Base-by-base conservation (phyloP, 2,888 invertebrate genomes). In the Sinohyriopsis cumingii region DNA sequence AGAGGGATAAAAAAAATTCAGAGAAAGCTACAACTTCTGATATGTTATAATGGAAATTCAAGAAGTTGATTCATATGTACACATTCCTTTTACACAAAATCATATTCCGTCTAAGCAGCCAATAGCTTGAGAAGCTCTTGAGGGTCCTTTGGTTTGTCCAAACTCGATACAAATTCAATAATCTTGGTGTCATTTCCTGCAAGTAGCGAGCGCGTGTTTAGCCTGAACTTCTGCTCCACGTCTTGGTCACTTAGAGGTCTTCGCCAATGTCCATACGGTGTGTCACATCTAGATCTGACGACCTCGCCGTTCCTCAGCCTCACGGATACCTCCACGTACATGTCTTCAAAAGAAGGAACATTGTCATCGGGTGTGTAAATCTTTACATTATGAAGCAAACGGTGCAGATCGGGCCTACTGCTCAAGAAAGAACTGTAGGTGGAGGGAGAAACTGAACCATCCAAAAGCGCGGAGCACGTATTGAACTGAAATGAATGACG, bases 401-500 rank as follows among this genome's bases (percentile, higher is more conserved):
- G 61, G 20, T 65, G 60, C 9, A 84, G 73, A 25, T 70, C 63
- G 3, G 68, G 57, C n/a, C 82, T 70, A 24, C 65, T 53, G 33
- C 77, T 62, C 53, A 66, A 55, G 55, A 71, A 64, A 55, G 69
- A 67, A 63, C 73, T 60, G 55, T 73, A 69, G 28, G 81, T 78
- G 45, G 77, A 76, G 7, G 80, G 76, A 25, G 75, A 71, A 6
- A 84, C 78, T 18, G 68, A 68, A 15, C 83, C 84, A 61, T 84
- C 84, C n/a, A 84, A 67, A 22, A 84, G 64, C 12, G 82, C 81
- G 4, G 81, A 76, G 59, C 82, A 79, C 33, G 78, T 75, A 55
- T 78, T 83, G 66, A 84, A 84, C 74, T 84, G 84, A 65, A 84
- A 84, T 6, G 84, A 84, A 69, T 84, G 84, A 1, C 84, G 72